Evolutionary conservation across 2,888 invertebrate species (phyloP).

Genomic region (Eristalis intricaria): DNA sequence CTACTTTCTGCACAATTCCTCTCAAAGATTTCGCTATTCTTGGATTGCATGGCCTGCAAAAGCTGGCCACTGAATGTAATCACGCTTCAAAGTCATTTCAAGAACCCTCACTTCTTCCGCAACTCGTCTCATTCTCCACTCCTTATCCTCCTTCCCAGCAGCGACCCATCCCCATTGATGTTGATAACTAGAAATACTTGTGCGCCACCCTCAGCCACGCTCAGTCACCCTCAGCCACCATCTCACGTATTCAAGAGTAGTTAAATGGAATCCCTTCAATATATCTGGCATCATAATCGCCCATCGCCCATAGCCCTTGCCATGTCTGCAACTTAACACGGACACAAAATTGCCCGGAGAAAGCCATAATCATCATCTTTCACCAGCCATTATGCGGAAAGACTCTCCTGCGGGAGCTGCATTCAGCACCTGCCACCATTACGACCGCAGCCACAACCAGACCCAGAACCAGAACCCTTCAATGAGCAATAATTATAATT

Average conservation of each 20-base stretch:
- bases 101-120: background rate
- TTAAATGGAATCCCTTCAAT: background rate
- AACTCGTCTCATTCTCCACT: background rate
- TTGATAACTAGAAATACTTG: background rate
- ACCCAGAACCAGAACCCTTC: slow-evolving; percentile 8
- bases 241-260: background rate
- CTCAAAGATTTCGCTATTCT: background rate
- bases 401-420: background rate
- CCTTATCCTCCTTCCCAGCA: background rate
- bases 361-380: background rate
- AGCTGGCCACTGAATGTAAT: background rate
- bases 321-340: background rate
- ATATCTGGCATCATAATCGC: background rate
- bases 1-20: background rate
- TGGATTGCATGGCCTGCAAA: background rate
- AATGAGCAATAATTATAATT: slow-evolving; percentile 59
- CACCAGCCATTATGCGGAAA: background rate
- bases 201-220: background rate
- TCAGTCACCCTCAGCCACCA: background rate
- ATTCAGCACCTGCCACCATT: background rate
- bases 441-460: background rate
- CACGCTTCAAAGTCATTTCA: background rate
- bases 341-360: background rate
- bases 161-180: background rate
- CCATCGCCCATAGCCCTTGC: background rate